Conservation (phyloP, 2,888 invertebrate species). For the Rotaria macrura region DNA sequence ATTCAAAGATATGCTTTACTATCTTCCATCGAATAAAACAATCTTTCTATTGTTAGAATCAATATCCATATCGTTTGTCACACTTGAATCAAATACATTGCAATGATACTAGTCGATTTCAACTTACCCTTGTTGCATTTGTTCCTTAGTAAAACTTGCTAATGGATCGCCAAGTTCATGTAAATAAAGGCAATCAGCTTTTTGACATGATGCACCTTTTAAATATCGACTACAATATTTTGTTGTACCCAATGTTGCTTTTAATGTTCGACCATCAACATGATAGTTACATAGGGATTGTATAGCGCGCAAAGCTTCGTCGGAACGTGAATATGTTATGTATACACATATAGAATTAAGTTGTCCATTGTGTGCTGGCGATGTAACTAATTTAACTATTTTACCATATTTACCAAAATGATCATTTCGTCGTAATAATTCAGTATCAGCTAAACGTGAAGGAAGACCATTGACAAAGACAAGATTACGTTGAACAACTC, state of each 20-base stretch:
- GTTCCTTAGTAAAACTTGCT: constrained; percentile 86
- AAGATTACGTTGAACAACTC: constrained; percentile 92
- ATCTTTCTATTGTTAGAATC: too few species aligned
- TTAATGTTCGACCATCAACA: constrained; percentile 85
- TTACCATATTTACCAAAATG: constrained; percentile 99
- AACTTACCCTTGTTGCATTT: constrained; percentile 80
- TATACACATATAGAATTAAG: constrained; percentile 67
- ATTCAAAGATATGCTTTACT: too few species aligned
- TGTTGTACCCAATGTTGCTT: constrained; percentile 94
- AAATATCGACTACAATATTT: constrained; percentile 99
- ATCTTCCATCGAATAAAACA: too few species aligned
- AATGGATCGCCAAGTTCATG: constrained; percentile 90
- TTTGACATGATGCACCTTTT: constrained; percentile 92
- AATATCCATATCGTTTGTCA: too few species aligned
- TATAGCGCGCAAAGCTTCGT: constrained; percentile 91
- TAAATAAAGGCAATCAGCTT: constrained; percentile 97
- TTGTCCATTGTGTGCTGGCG: constrained; percentile 52
- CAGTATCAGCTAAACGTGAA: constrained; percentile 77
- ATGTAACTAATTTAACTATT: constrained; percentile 98
- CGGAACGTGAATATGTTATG: constrained; percentile 75
- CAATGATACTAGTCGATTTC: too few species aligned
- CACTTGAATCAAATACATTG: too few species aligned
- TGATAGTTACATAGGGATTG: constrained; percentile 90
- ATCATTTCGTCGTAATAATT: constrained; percentile 89
- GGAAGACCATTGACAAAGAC: constrained; percentile 98